These are phyloP conservation scores for Acrocyrtus sp. DNA, from an alignment of 2,888 invertebrate genomes.

Conservation along the genomic window DNA sequence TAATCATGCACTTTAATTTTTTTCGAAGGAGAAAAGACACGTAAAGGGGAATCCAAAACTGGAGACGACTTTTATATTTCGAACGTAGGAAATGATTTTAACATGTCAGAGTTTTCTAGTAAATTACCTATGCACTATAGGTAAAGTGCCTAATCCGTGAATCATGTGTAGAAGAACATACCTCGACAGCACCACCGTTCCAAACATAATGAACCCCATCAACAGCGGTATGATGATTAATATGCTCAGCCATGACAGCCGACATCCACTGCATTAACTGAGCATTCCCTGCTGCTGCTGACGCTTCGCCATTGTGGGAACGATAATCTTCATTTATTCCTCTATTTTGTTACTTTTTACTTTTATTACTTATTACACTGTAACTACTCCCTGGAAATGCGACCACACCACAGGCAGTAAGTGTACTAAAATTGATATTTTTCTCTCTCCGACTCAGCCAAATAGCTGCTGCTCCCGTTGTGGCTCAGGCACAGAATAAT, in stretches of 20 bases:
- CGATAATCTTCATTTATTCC: constrained; percentile 20
- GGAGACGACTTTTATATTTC: background rate
- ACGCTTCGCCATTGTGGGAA: constrained; percentile 48
- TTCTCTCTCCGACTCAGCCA: background rate
- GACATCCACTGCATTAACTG: constrained; percentile 94
- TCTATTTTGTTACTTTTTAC: background rate
- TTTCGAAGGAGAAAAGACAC: background rate
- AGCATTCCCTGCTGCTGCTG: constrained; percentile 56
- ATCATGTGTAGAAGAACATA: constrained; percentile 55
- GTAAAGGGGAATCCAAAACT: constrained; percentile 1
- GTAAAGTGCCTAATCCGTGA: constrained; percentile 24
- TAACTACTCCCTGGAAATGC: background rate
- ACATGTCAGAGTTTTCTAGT: background rate
- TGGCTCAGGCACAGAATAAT: too few species aligned
- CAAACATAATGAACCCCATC: constrained; percentile 79
- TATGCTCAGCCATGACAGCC: constrained; percentile 91
- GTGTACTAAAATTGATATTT: background rate
- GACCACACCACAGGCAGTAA: background rate
- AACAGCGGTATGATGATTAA: constrained; percentile 73
- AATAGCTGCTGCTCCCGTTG: background rate
- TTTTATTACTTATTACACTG: background rate
- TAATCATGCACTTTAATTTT: constrained; percentile 35
- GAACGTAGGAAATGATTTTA: background rate
- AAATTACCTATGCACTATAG: background rate
- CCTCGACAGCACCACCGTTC: constrained; percentile 67